Evolutionary conservation across 2,797 vertebrate genomes (phyloP).

Genomic region (Rhabdomys pumilio): DNA sequence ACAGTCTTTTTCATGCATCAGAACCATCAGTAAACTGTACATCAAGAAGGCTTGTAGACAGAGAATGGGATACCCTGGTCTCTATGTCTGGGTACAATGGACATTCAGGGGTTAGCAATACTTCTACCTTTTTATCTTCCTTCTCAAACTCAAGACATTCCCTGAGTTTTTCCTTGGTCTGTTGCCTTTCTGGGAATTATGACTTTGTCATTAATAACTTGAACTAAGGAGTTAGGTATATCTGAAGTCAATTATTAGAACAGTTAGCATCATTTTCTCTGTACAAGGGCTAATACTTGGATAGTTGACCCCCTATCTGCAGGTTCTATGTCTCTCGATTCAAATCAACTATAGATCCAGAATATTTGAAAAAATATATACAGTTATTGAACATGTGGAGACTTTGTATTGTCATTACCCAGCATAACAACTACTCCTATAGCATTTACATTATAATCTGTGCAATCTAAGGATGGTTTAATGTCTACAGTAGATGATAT

Average conservation of each 20-base stretch:
- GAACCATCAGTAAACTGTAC: neutral
- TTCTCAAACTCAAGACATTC: conserved; percentile 33
- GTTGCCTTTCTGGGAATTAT: neutral
- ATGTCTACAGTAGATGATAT: neutral
- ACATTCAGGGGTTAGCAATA: neutral
- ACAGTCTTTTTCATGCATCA: neutral
- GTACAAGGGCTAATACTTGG: neutral
- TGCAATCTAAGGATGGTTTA: neutral
- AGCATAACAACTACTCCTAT: neutral
- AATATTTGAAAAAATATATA: neutral
- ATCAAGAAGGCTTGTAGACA: neutral
- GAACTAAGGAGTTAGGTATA: conserved; percentile 30
- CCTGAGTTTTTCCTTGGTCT: conserved; percentile 33
- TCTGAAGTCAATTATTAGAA: neutral
- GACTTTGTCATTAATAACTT: conserved; percentile 40
- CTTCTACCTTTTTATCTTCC: neutral
- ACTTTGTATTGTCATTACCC: neutral
- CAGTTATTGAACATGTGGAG: neutral
- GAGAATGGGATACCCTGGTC: neutral
- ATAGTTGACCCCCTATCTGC: neutral
- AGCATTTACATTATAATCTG: neutral
- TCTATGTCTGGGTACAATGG: neutral
- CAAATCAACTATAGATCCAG: neutral
- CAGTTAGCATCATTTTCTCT: neutral
- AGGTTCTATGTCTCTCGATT: neutral